These are phyloP conservation scores for Danionella dracula DNA, from an alignment of 2,797 vertebrate species.

Conservation along the genomic window DNA sequence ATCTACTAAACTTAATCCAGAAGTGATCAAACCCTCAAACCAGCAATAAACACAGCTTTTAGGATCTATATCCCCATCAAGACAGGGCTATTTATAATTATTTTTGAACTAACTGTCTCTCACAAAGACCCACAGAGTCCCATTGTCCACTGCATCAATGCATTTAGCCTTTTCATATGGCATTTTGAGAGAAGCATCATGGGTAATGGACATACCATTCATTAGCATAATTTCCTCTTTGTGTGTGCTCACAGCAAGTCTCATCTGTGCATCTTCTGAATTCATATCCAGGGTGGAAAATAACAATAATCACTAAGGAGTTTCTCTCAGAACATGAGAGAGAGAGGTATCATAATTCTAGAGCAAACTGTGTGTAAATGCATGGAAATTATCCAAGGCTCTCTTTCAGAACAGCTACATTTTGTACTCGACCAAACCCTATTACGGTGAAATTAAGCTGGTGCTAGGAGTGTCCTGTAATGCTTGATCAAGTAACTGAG, in stretches of 20 bases:
- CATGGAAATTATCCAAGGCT: conserved; percentile 32
- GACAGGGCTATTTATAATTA: background rate
- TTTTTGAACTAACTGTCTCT: background rate
- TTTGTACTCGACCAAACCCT: conserved; percentile 7
- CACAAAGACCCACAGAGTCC: background rate
- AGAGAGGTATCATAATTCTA: conserved; percentile 38
- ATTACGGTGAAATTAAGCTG: conserved; percentile 14
- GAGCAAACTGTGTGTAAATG: conserved; percentile 29
- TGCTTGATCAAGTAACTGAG: conserved; percentile 20
- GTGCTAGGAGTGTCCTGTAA: conserved; percentile 23
- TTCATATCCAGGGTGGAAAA: conserved; percentile 29
- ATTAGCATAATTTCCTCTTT: conserved; percentile 42
- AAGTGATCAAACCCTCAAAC: too few relatives aligned
- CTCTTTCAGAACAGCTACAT: conserved; percentile 6
- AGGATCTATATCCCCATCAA: background rate
- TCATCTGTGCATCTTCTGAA: conserved; percentile 24
- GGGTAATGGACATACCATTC: conserved; percentile 12
- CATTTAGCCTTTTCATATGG: conserved; percentile 19
- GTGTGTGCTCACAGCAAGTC: conserved; percentile 17
- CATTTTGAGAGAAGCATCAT: conserved; percentile 14
- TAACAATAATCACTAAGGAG: conserved; percentile 41
- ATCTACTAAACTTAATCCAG: too few relatives aligned
- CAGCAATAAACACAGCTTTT: background rate
- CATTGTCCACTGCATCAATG: conserved; percentile 23
- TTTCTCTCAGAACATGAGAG: conserved; percentile 36